Evolutionary conservation across 35 echinoderm and acorn worm genomes (phyloP).

Genomic region (Patiria miniata): DNA sequence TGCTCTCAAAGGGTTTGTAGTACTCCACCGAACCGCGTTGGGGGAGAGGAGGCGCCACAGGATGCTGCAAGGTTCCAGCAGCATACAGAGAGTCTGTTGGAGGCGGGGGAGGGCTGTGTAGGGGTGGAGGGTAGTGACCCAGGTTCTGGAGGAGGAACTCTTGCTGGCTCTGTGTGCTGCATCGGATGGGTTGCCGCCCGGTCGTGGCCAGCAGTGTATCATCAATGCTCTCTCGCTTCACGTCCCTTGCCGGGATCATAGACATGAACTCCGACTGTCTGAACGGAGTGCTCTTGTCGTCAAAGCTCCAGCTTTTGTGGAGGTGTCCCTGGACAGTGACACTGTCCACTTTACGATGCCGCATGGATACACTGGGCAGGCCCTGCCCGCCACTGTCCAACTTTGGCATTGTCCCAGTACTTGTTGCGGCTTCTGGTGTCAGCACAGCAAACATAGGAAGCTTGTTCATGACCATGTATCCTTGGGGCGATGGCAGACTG

Average conservation of each 20-base stretch:
- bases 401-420: neutral
- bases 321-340: neutral
- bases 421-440: neutral
- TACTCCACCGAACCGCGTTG: neutral
- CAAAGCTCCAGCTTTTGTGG: conserved; percentile 10
- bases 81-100: conserved; percentile 11
- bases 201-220: neutral
- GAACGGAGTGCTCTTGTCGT: neutral
- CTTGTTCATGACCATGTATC: conserved; percentile 1
- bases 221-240: neutral
- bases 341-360: neutral
- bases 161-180: conserved; percentile 50
- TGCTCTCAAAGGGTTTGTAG: neutral
- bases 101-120: conserved; percentile 52
- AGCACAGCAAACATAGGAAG: neutral
- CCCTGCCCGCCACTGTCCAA: neutral
- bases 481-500: neutral
- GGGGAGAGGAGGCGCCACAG: neutral
- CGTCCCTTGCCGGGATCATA: neutral
- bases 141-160: conserved; percentile 13
- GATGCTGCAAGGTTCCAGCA: neutral
- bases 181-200: conserved; percentile 57
- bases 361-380: neutral
- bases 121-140: conserved; percentile 50
- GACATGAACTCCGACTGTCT: neutral